Conservation (phyloP, 2,797 vertebrate genomes). For the Chromobotia macracanthus region DNA sequence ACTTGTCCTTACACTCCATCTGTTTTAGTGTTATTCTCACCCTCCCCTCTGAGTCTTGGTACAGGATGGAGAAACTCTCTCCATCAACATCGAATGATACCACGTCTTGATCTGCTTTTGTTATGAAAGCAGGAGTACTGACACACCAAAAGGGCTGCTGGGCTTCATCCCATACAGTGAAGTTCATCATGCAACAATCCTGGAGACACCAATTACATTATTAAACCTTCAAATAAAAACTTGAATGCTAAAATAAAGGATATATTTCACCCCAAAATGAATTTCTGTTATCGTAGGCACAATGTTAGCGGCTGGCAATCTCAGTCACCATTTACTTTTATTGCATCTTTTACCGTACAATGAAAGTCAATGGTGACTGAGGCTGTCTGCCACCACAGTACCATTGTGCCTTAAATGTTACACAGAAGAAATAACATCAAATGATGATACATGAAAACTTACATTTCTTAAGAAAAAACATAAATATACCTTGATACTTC, state of each 20-base stretch:
- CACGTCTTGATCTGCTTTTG: background rate
- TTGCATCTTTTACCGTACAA: no score
- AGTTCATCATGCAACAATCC: slow-evolving; percentile 86
- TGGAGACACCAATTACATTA: slow-evolving; percentile 59
- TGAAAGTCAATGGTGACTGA: no score
- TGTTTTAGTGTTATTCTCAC: slow-evolving; percentile 75
- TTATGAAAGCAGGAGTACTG: slow-evolving; percentile 62
- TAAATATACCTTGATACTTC: slow-evolving; percentile 78
- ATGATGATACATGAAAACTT: no score
- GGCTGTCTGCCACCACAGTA: background rate
- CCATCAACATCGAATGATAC: slow-evolving; percentile 70
- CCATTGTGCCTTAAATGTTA: no score
- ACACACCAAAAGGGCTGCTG: slow-evolving; percentile 86
- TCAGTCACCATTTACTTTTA: no score
- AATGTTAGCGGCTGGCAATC: background rate
- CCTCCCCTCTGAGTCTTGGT: slow-evolving; percentile 77
- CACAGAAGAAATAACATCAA: no score
- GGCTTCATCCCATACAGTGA: slow-evolving; percentile 85
- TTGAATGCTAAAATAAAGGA: background rate
- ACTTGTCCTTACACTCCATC: slow-evolving; percentile 75
- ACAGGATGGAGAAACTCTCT: slow-evolving; percentile 70
- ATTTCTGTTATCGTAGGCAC: background rate
- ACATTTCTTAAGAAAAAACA: no score
- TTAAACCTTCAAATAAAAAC: background rate
- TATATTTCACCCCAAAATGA: no score